These are phyloP conservation scores for Dufourea novaeangliae DNA, from an alignment of 1,140 invertebrate genomes.

Conservation along the genomic window DNA sequence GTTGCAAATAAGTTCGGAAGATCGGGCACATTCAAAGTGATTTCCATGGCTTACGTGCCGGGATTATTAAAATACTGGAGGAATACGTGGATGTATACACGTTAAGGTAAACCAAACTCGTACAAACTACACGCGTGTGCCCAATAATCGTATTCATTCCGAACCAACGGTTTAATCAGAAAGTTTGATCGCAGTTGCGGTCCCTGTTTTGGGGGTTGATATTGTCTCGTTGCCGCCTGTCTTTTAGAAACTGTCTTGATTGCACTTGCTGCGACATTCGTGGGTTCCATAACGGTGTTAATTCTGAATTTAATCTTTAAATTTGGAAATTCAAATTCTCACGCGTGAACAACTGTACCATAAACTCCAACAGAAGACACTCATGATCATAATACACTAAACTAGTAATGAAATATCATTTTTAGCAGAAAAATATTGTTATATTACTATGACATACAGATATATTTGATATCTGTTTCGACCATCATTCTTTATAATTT, in stretches of 20 bases:
- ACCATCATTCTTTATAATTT: too few relatives aligned
- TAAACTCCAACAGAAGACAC: too few relatives aligned
- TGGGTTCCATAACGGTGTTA: background rate
- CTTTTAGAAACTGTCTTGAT: conserved; percentile 11
- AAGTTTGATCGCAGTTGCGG: conserved; percentile 22
- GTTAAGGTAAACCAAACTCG: background rate
- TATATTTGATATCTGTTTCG: too few relatives aligned
- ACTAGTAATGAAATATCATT: too few relatives aligned
- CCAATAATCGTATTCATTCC: conserved; percentile 32
- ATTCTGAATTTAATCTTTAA: too few relatives aligned
- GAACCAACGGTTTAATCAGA: conserved; percentile 39
- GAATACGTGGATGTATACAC: background rate
- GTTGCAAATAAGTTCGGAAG: conserved; percentile 7
- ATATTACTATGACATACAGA: too few relatives aligned
- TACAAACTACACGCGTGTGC: background rate
- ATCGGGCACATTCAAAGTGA: background rate
- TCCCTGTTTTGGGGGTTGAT: background rate
- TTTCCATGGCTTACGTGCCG: background rate
- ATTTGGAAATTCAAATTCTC: too few relatives aligned
- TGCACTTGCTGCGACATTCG: background rate
- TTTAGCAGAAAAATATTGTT: too few relatives aligned
- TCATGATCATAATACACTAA: too few relatives aligned
- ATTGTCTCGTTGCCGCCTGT: conserved; percentile 18
- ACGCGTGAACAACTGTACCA: too few relatives aligned
- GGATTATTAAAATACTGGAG: conserved; percentile 24